These are phyloP conservation scores for Alexandromys fortis DNA, from an alignment of 2,113 vertebrate species.

Conservation along the genomic window DNA sequence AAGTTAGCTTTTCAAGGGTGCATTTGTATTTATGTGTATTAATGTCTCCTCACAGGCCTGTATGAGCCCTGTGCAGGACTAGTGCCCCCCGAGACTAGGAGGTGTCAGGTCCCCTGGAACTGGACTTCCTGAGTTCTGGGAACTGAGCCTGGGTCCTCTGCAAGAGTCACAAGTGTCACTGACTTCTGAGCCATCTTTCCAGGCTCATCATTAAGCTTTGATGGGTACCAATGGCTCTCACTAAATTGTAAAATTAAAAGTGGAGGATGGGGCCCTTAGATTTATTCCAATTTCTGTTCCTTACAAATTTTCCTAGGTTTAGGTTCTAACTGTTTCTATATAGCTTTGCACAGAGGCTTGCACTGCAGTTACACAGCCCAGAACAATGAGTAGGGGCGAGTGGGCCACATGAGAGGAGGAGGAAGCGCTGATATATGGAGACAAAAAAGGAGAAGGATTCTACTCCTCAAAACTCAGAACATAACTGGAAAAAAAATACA, in stretches of 20 bases:
- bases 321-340: background rate
- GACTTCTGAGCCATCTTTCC: too few species aligned
- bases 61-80: background rate
- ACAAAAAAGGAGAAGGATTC: background rate
- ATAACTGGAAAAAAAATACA: conserved; percentile 38
- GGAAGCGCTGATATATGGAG: background rate
- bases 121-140: background rate
- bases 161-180: background rate
- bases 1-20: background rate
- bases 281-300: background rate
- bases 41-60: background rate
- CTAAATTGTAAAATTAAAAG: background rate
- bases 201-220: background rate
- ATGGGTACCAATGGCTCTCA: background rate
- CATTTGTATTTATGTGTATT: background rate
- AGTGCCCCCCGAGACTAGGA: background rate
- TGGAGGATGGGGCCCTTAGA: background rate
- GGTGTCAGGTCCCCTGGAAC: background rate
- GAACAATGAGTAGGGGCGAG: background rate
- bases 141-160: background rate
- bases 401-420: background rate
- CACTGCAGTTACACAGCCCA: background rate
- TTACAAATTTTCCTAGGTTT: background rate
- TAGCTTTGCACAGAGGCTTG: background rate
- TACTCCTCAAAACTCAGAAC: conserved; percentile 7